Base-by-base conservation (phyloP, 2,797 vertebrate genomes). In the Percopsis omiscomaycus region DNA sequence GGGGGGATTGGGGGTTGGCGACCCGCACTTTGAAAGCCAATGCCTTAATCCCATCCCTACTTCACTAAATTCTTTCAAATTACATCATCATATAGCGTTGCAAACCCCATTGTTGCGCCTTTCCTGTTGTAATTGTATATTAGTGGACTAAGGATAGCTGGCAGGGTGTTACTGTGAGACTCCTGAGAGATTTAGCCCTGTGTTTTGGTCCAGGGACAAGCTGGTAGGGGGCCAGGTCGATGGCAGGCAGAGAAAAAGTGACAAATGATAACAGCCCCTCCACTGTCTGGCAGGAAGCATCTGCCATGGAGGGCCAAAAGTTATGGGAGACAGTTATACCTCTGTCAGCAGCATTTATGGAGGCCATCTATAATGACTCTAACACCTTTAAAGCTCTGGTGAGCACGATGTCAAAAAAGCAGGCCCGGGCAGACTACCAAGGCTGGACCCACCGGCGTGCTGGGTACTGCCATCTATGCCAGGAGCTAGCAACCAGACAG, bases 261-360 rank as follows among this genome's bases (percentile, higher is more conserved):
- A 92, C 82, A 87, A 91, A 92, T 82, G 86, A 86, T 80, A 81
- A 77, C 67, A 69, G 83, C 78, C 72, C 66, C 68, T 73, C 71
- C 54, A 55, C 74, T 81, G 86, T 89, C 89, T 88, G 90, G 86
- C 90, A 89, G 84, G 78, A 70, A 87, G 86, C 91, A 88, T 90
- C 89, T 92, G 91, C 90, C 85, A 83, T 64, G 58, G 75, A 79
- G 80, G 86, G 78, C 79, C 80, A 74, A 72, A 89, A 92, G 88
- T 91, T 91, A 92, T 90, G 87, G 84, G 82, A 85, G 86, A 86
- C 80, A 86, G 85, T 91, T 90, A 88, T 86, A 87, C 86, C 86
- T 88, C 91, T 92, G 91, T 92, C 92, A 91, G 90, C 89, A 87
- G 83, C 88, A 87, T 89, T 91, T 89, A 90, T 66, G 62, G 86